phyloP scores from a whole-genome alignment of 2,797 vertebrate species.

The Ispidina picta region DNA sequence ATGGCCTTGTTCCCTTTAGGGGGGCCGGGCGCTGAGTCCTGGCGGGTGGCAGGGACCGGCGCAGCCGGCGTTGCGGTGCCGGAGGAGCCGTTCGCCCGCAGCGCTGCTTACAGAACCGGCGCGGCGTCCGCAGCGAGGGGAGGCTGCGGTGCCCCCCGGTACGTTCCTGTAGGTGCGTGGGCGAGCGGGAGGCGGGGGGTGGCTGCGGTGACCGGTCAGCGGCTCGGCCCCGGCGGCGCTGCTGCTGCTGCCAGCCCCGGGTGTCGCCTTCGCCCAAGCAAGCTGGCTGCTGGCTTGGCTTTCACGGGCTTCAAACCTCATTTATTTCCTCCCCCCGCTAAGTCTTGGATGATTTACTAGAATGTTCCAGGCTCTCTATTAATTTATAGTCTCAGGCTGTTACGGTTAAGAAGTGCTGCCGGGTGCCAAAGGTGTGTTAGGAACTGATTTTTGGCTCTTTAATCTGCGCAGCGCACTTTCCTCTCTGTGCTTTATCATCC shows the following conservation, averaged over 20 bases:
- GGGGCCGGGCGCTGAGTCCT: neutral
- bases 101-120: neutral
- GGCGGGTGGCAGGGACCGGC: neutral
- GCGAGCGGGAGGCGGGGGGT: neutral
- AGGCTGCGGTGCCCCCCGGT: neutral
- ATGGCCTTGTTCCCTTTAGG: neutral
- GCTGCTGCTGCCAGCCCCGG: neutral
- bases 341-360: neutral
- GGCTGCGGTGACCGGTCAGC: neutral
- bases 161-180: neutral
- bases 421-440: neutral
- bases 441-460: neutral
- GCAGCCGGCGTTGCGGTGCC: neutral
- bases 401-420: neutral
- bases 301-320: neutral
- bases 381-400: neutral
- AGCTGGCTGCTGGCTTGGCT: neutral
- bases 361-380: slow-evolving; percentile 4
- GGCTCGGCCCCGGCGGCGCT: neutral
- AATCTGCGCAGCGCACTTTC: neutral
- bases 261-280: neutral
- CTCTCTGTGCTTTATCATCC: neutral
- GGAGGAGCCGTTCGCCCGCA: neutral
- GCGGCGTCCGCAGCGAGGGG: neutral
- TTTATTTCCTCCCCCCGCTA: neutral